Evolutionary conservation across 1,140 invertebrate genomes (phyloP), one percentile per base, ranked within the genome.

Genomic region (Apolygus lucorum): DNA sequence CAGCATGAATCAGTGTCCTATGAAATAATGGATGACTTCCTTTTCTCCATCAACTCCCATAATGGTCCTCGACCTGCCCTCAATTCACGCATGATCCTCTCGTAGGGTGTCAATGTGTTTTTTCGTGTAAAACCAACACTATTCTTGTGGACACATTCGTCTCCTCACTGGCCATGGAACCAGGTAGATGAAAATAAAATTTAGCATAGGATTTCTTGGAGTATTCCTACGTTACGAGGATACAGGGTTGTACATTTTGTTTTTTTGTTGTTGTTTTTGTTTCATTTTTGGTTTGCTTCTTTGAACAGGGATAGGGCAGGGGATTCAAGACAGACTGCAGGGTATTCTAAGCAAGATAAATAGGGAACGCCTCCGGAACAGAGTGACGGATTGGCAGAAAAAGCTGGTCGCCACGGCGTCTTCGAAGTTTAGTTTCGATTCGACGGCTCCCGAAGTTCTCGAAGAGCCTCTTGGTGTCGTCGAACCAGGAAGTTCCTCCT

Each of bases 371-470:
- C n/a, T 70, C 8, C 0, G 65, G 17, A 70, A 59, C 28, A 27
- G 65, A 21, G 69, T 70, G 28, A 49, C 64, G 27, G 65, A 34
- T 22, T 70, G 69, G 69, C 69, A 70, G 64, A 67, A 62, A 24
- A 59, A 59, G 52, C 42, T 65, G 27, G n/a, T 70, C 11, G 62
- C 69, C 28, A 59, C 28, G 27, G 69, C 69, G 2, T 67, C 69
- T 4, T 28, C 65, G 0, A 70, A 54, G 29, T 67, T 70, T 54
- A 67, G 65, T 21, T 67, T 62, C 52, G 68, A 69, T 26, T 49
- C 54, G 4, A 11, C 54, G 8, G 11, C 54, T 8, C 54, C 34
- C 4, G 34, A 59, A 59, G 22, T 21, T 11, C 22, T 24, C 8
- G 11, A 8, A 22, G 22, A 28, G 21, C 29, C n/a, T 8, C 59